Percentiles rank a stretch among this genome's conserved stretches.
These are phyloP conservation scores for Crotalus viridis DNA, from an alignment of 2,113 vertebrate genomes.

Conservation along the genomic window DNA sequence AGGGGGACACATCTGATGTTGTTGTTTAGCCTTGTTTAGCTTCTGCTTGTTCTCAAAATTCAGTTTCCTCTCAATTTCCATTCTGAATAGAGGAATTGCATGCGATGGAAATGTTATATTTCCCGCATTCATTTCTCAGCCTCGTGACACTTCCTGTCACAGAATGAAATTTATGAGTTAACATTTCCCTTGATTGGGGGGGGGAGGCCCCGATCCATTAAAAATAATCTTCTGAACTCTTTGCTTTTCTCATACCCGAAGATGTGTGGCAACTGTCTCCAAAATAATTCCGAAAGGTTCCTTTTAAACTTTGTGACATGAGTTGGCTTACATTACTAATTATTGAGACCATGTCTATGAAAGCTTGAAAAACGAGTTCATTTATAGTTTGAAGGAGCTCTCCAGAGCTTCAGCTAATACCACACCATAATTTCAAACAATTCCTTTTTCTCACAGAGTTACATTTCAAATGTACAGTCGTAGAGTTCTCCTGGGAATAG, in stretches of 20 bases:
- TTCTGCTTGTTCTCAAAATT: neutral
- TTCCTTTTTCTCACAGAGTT: neutral
- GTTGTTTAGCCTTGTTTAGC: neutral
- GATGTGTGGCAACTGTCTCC: neutral
- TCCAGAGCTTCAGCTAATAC: neutral
- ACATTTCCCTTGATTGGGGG: constrained; percentile 3
- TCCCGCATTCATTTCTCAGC: neutral
- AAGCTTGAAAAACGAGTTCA: neutral
- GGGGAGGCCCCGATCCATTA: neutral
- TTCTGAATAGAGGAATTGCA: neutral
- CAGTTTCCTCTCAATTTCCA: neutral
- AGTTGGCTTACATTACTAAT: neutral
- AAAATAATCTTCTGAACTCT: neutral
- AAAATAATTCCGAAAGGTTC: neutral
- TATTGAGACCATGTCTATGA: neutral
- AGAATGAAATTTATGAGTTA: neutral
- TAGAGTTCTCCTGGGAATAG: neutral
- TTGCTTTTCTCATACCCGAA: neutral
- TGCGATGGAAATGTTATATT: neutral
- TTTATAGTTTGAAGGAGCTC: neutral
- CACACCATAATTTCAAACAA: neutral
- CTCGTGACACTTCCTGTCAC: neutral
- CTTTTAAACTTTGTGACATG: neutral
- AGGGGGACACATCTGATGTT: neutral
- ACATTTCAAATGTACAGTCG: neutral